Percentiles rank a stretch among this genome's conserved stretches.
Evolutionary conservation across 2,113 vertebrate species (phyloP).

Genomic region (Hylia prasina): DNA sequence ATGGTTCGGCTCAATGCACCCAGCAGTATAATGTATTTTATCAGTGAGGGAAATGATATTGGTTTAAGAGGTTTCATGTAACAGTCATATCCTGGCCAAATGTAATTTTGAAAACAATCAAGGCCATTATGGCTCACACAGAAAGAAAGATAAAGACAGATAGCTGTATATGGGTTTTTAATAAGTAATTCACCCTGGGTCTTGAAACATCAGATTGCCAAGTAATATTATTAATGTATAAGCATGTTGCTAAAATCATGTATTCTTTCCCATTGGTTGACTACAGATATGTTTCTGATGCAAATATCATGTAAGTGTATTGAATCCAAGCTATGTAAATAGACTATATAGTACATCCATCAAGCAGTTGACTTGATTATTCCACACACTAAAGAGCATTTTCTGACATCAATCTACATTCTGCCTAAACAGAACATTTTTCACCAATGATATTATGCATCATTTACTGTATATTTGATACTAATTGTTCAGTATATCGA

Average conservation of each 20-base stretch:
- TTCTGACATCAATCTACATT: constrained; percentile 71
- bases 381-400: constrained; percentile 70
- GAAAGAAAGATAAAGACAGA: constrained; percentile 92
- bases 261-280: constrained; percentile 73
- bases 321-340: constrained; percentile 76
- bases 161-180: constrained; percentile 89
- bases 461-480: constrained; percentile 68
- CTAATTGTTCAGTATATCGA: constrained; percentile 70
- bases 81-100: constrained; percentile 94
- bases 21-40: constrained; percentile 88
- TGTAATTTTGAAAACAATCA: constrained; percentile 97
- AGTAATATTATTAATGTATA: constrained; percentile 90
- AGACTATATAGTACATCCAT: constrained; percentile 73
- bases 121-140: constrained; percentile 87
- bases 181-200: constrained; percentile 89
- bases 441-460: constrained; percentile 64
- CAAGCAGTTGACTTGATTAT: constrained; percentile 76
- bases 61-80: constrained; percentile 92
- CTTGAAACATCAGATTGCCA: constrained; percentile 85
- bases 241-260: constrained; percentile 79
- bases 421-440: constrained; percentile 74
- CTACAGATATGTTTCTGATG: constrained; percentile 75
- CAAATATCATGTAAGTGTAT: constrained; percentile 77
- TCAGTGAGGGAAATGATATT: constrained; percentile 90
- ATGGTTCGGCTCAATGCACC: constrained; percentile 77